Evolutionary conservation across 2,797 vertebrate genomes (phyloP).

Genomic region (Selene dorsalis): DNA sequence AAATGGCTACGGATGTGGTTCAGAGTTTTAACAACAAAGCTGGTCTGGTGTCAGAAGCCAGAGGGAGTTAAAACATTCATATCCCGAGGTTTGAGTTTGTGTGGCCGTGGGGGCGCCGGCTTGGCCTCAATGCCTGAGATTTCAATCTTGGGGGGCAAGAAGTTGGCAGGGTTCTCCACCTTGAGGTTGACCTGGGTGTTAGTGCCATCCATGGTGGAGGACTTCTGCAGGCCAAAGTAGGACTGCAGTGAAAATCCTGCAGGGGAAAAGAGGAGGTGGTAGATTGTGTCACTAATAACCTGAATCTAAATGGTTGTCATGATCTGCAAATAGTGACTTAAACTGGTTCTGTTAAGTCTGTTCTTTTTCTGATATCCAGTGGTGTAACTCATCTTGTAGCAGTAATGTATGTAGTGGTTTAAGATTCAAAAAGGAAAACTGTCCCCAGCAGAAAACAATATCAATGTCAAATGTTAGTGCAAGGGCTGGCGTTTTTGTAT

Average conservation of each 20-base stretch:
- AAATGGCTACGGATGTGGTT: neutral
- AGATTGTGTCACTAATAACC: neutral
- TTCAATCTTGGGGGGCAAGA: constrained; percentile 90
- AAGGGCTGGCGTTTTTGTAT: neutral
- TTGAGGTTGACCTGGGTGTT: constrained; percentile 87
- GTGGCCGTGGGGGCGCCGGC: constrained; percentile 82
- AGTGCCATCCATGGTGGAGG: constrained; percentile 91
- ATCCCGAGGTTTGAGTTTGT: constrained; percentile 94
- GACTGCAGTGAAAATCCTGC: constrained; percentile 91
- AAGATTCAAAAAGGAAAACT: neutral
- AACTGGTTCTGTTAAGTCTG: neutral
- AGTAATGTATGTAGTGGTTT: neutral
- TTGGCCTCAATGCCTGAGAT: constrained; percentile 84
- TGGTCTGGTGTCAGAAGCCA: constrained; percentile 87
- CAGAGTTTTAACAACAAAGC: constrained; percentile 34
- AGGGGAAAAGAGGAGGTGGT: constrained; percentile 28
- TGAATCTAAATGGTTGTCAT: neutral
- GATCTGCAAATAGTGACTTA: neutral
- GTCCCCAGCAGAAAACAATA: neutral
- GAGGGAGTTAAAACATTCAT: constrained; percentile 96
- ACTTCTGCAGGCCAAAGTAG: constrained; percentile 91
- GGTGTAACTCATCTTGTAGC: neutral
- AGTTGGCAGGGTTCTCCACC: constrained; percentile 84
- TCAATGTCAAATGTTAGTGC: neutral
- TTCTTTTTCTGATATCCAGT: neutral